These are phyloP conservation scores for Leptocoma aspasia DNA, from an alignment of 2,113 vertebrate species.

Conservation along the genomic window DNA sequence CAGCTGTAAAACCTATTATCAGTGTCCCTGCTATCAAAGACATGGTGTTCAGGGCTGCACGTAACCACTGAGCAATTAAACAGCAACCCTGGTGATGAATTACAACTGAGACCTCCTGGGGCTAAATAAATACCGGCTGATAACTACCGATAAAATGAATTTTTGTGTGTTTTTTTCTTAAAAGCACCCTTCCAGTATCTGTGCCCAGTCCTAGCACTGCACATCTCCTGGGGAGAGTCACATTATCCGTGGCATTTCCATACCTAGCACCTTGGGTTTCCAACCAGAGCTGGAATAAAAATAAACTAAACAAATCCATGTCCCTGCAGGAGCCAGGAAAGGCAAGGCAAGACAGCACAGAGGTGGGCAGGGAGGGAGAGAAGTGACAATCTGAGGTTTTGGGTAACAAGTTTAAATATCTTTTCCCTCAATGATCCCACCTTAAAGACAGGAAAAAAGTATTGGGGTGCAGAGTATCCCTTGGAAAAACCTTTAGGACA, in stretches of 20 bases:
- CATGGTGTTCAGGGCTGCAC: constrained; percentile 37
- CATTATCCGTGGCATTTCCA: not conserved
- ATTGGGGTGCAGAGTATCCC: not conserved
- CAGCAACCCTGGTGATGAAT: constrained; percentile 46
- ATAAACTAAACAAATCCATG: not conserved
- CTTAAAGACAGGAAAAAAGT: not conserved
- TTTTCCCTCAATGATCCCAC: not conserved
- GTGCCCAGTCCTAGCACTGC: not conserved
- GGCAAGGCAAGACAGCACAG: not conserved
- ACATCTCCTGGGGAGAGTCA: not conserved
- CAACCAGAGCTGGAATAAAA: not conserved
- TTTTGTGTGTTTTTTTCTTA: not conserved
- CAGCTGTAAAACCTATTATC: constrained; percentile 53
- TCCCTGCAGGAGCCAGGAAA: not conserved
- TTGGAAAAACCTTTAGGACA: not conserved
- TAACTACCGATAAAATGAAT: constrained; percentile 7
- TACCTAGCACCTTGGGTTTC: not conserved
- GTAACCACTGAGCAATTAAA: constrained; percentile 33
- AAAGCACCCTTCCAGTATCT: not conserved
- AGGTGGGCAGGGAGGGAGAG: not conserved
- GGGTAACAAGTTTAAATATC: not conserved
- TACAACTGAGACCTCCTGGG: constrained; percentile 9
- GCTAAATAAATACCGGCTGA: constrained; percentile 20
- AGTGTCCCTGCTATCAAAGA: constrained; percentile 15
- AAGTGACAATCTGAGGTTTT: not conserved